Conservation (phyloP, 2,113 vertebrate genomes). For the Rattus norvegicus region GRCr8 NC_086039.1:12724001-12724500, state of each 20-base stretch:
- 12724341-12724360: conserved; percentile 51
- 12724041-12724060: conserved; percentile 11
- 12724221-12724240: conserved; percentile 99
- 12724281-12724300: conserved; percentile 98
- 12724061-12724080: conserved; percentile 41
- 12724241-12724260: conserved; percentile 99
- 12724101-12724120: conserved; percentile 48
- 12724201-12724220: conserved; percentile 98
- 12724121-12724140: conserved; percentile 38
- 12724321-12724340: conserved; percentile 94
- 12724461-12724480: conserved; percentile 32
- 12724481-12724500: conserved; percentile 28
- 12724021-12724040: conserved; percentile 50
- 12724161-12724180: conserved; percentile 19
- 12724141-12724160: conserved; percentile 48
- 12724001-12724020: conserved; percentile 19
- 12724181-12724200: conserved; percentile 83
- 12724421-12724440: conserved; percentile 10
- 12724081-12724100: conserved; percentile 9
- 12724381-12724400: conserved; percentile 1
- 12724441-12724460: conserved; percentile 35
- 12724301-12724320: conserved; percentile 98
- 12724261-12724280: conserved; percentile 98
- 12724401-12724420: conserved; percentile 50
- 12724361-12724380: conserved; percentile 57